Conservation (phyloP, 2,888 invertebrate genomes). For the Girardia tigrina region DNA sequence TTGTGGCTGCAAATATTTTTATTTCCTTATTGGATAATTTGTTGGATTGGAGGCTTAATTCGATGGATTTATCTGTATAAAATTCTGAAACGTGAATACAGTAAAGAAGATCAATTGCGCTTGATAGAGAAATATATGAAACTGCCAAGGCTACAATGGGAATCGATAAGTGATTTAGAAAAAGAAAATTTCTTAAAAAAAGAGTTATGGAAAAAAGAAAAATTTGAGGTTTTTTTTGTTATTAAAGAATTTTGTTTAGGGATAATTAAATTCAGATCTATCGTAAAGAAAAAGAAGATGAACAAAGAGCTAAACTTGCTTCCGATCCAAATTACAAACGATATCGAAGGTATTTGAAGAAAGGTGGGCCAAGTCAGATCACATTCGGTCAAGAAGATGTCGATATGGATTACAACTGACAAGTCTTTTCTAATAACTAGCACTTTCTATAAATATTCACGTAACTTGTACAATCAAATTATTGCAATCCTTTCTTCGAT, state of each 20-base stretch:
- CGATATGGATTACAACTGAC: conserved; percentile 28
- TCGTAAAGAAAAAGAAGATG: conserved; percentile 70
- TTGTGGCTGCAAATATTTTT: conserved; percentile 70
- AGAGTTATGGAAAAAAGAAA: conserved; percentile 69
- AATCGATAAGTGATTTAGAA: conserved; percentile 60
- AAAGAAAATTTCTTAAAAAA: conserved; percentile 61
- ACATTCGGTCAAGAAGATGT: conserved; percentile 56
- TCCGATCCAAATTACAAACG: conserved; percentile 74
- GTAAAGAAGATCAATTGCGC: conserved; percentile 68
- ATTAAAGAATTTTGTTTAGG: too few species aligned
- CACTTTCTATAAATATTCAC: too few species aligned
- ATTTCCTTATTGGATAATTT: conserved; percentile 60
- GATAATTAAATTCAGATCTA: conserved; percentile 54
- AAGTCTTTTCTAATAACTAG: not conserved
- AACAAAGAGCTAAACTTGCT: conserved; percentile 68
- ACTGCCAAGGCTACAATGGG: conserved; percentile 52
- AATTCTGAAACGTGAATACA: conserved; percentile 63
- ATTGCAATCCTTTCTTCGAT: too few species aligned
- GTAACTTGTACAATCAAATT: too few species aligned
- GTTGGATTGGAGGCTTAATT: conserved; percentile 63
- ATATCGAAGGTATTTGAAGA: conserved; percentile 74
- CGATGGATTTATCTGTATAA: conserved; percentile 70
- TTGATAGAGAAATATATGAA: conserved; percentile 66
- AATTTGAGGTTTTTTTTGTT: conserved; percentile 54
- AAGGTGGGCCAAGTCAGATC: conserved; percentile 73